Conservation (phyloP, 2,113 vertebrate genomes). For the Hippolais icterina region DNA sequence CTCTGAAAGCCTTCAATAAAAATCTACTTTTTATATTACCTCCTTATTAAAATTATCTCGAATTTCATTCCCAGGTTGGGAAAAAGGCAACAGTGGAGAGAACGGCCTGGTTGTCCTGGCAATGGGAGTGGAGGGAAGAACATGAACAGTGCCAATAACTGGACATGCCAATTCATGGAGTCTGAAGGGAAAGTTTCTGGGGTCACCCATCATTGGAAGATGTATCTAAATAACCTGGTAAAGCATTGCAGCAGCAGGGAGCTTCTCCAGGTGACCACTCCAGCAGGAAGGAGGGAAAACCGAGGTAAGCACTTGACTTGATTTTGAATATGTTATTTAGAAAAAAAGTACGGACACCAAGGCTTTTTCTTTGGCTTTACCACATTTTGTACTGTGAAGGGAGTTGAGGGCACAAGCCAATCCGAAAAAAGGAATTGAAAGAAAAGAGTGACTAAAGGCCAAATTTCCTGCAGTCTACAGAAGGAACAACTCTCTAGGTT, state of each 20-base stretch:
- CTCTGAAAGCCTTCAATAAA: not conserved
- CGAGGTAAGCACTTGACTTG: not conserved
- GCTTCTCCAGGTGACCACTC: not conserved
- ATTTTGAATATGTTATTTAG: not conserved
- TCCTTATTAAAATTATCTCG: not conserved
- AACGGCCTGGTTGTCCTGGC: not conserved
- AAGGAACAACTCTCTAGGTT: not conserved
- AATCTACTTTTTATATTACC: not conserved
- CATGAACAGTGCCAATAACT: rapidly evolving
- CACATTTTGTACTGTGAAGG: not conserved
- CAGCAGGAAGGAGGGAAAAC: rapidly evolving
- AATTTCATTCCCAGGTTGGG: not conserved
- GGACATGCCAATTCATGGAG: rapidly evolving
- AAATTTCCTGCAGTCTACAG: not conserved
- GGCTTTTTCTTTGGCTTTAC: not conserved
- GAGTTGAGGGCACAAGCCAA: not conserved
- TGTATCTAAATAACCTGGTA: rapidly evolving
- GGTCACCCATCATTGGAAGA: not conserved
- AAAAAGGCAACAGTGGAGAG: not conserved
- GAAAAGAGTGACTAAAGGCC: not conserved
- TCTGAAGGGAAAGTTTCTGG: not conserved
- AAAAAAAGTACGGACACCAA: not conserved
- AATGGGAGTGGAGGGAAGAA: not conserved
- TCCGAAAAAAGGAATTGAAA: not conserved
- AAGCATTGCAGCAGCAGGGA: not conserved